Evolutionary conservation across 2,888 invertebrate species (phyloP).

Genomic region (Dynastes tityus): DNA sequence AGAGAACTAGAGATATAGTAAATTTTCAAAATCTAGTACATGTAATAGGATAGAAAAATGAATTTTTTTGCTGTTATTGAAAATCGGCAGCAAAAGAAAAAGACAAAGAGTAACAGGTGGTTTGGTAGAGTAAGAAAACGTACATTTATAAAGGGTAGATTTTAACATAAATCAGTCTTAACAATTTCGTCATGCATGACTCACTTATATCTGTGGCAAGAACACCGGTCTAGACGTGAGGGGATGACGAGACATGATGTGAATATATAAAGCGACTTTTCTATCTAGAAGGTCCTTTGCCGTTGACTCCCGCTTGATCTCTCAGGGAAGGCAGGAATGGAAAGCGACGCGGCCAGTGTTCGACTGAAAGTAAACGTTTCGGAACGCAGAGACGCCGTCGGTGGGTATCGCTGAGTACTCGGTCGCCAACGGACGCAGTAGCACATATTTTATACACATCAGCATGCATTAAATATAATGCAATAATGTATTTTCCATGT

Average conservation of each 20-base stretch:
- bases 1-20: background rate
- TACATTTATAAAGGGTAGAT: slow-evolving; percentile 20
- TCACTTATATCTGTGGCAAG: slow-evolving; percentile 40
- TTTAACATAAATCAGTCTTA: slow-evolving; percentile 36
- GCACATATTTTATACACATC: slow-evolving; percentile 40
- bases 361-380: slow-evolving; percentile 35
- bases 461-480: slow-evolving; percentile 28
- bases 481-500: slow-evolving; percentile 27
- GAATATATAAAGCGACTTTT: slow-evolving; percentile 27
- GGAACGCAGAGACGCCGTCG: slow-evolving; percentile 14
- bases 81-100: slow-evolving; percentile 8
- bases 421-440: slow-evolving; percentile 20
- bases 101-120: slow-evolving; percentile 39
- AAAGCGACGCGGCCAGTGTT: slow-evolving; percentile 26
- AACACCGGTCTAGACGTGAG: slow-evolving; percentile 18
- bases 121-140: slow-evolving; percentile 20
- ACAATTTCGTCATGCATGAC: slow-evolving; percentile 43
- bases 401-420: slow-evolving; percentile 33
- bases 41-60: slow-evolving; percentile 4
- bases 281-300: background rate
- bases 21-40: background rate
- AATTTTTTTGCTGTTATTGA: background rate
- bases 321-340: slow-evolving; percentile 30
- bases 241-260: slow-evolving; percentile 31
- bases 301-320: slow-evolving; percentile 17